Percentiles rank a stretch among this genome's conserved stretches.
Conservation (phyloP, 2,797 vertebrate genomes). For the Siniperca undulata region DNA sequence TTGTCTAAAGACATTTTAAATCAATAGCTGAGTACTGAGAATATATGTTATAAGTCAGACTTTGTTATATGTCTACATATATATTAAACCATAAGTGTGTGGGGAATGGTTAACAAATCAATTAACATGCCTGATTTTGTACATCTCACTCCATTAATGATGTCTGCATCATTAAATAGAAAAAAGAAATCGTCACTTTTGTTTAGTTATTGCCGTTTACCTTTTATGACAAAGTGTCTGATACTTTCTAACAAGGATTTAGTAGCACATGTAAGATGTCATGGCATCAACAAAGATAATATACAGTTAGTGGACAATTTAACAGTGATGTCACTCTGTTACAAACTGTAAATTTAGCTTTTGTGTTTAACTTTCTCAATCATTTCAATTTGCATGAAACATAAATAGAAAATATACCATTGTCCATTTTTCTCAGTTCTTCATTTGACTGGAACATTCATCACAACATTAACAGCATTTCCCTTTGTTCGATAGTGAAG, state of each 20-base stretch:
- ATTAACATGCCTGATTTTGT: constrained; percentile 7
- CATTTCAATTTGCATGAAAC: neutral
- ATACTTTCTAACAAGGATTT: neutral
- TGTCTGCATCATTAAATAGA: neutral
- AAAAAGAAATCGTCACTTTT: neutral
- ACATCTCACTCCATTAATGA: neutral
- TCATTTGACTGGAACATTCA: neutral
- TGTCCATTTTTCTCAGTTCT: neutral
- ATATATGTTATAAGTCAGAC: neutral
- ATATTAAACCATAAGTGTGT: neutral
- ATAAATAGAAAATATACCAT: neutral
- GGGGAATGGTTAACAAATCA: constrained; percentile 4
- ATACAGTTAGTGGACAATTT: neutral
- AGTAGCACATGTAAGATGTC: neutral
- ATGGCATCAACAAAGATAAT: neutral
- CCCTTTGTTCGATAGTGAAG: neutral
- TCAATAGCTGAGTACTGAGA: neutral
- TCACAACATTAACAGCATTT: neutral
- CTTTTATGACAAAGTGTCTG: neutral
- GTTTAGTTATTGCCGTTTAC: neutral
- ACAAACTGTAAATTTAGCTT: neutral
- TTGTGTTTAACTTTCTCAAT: neutral
- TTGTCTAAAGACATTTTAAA: constrained; percentile 10
- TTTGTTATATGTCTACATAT: neutral
- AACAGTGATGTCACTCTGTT: neutral